Percentiles rank a stretch among this genome's conserved stretches.
phyloP scores from a whole-genome alignment of 2,113 vertebrate genomes.

The Cygnus atratus region DNA sequence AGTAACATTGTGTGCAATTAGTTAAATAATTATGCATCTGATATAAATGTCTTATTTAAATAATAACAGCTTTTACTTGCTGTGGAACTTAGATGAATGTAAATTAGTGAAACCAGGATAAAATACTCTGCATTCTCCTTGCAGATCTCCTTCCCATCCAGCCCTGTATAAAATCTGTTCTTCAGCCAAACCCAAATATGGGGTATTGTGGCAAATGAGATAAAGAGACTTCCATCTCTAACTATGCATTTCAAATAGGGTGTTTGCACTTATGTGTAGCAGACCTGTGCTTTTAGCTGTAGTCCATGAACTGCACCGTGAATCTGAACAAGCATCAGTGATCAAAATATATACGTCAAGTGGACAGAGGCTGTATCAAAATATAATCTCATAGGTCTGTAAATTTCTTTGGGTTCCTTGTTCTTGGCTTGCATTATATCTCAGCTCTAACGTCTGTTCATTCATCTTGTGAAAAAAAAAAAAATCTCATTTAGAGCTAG shows the following conservation, averaged over 20 bases:
- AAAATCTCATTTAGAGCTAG: neutral
- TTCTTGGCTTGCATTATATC: neutral
- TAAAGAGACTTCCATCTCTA: neutral
- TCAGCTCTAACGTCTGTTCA: neutral
- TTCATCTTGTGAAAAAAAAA: neutral
- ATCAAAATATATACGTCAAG: neutral
- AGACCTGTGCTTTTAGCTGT: neutral
- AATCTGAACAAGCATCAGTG: neutral
- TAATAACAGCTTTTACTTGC: slow-evolving; percentile 24
- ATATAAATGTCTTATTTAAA: slow-evolving; percentile 14
- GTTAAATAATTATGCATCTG: slow-evolving; percentile 18
- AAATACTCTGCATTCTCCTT: neutral
- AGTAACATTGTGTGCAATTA: slow-evolving; percentile 23
- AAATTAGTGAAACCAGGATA: neutral
- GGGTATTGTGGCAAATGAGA: neutral
- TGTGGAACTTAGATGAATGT: neutral
- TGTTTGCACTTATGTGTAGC: neutral
- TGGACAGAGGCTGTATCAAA: neutral
- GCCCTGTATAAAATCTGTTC: neutral
- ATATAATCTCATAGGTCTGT: neutral
- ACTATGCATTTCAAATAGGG: neutral
- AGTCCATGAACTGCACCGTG: neutral
- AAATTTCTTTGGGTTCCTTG: neutral
- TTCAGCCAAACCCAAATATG: neutral
- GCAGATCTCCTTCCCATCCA: neutral